Percentiles rank a stretch among this genome's conserved stretches.
Conservation (phyloP, 2,113 vertebrate species). For the Acanthisitta chloris region DNA sequence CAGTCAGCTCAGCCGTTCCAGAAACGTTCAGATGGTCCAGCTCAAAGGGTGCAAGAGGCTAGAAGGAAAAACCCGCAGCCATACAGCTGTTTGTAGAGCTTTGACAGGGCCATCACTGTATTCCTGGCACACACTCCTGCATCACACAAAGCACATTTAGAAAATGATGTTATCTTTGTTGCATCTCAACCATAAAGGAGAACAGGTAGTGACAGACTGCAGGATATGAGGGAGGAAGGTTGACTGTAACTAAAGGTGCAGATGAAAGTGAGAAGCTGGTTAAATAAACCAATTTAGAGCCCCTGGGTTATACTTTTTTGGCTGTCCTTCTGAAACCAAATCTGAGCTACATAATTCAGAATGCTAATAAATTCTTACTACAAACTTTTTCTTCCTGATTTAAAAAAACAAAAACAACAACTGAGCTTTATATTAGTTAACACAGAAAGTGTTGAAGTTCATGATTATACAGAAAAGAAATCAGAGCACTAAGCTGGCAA, state of each 20-base stretch:
- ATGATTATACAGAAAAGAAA: neutral
- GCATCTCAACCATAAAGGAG: neutral
- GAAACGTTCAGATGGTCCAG: conserved; percentile 33
- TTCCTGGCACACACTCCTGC: conserved; percentile 43
- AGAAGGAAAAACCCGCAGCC: neutral
- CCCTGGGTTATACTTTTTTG: neutral
- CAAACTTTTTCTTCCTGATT: conserved; percentile 1
- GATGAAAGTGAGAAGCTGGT: neutral
- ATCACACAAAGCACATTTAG: conserved; percentile 36
- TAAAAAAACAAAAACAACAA: neutral
- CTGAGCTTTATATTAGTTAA: neutral
- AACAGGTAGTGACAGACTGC: conserved; percentile 9
- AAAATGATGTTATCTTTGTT: conserved; percentile 36
- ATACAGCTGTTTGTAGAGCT: conserved; percentile 43
- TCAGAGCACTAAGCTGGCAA: conserved; percentile 31
- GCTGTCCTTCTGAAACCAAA: conserved; percentile 7
- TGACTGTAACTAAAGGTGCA: neutral
- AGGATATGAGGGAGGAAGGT: neutral
- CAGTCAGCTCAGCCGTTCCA: neutral
- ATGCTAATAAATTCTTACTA: neutral
- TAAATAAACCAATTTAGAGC: conserved; percentile 10
- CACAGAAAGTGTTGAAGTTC: conserved; percentile 39
- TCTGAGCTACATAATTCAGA: conserved; percentile 26
- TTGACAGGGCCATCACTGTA: conserved; percentile 17
- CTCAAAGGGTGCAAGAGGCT: neutral